A percentile compares a stretch with the other conserved stretches of the same genome.
phyloP scores from a whole-genome alignment of 2,888 invertebrate genomes.

The Eucriotettix oculatus region DNA sequence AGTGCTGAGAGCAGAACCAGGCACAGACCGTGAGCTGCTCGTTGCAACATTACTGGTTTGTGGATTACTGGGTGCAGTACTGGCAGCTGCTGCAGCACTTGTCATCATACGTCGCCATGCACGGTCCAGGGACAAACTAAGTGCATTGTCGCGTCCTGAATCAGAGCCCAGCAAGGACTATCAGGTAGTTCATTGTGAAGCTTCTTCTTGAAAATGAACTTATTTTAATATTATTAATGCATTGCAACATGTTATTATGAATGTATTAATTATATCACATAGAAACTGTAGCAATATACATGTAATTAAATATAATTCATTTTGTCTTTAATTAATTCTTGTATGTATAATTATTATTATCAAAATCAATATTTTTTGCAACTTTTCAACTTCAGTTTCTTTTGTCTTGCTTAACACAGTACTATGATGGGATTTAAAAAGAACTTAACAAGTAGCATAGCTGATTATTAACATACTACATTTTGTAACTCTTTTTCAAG shows the following conservation, averaged over 20 bases:
- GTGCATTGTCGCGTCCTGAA: conserved; percentile 51
- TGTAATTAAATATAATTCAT: too few relatives aligned
- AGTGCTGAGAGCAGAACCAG: conserved; percentile 19
- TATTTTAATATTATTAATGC: not conserved
- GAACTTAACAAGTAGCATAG: too few relatives aligned
- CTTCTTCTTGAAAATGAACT: not conserved
- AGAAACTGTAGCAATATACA: too few relatives aligned
- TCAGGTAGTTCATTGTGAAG: conserved; percentile 37
- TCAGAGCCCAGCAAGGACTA: conserved; percentile 84
- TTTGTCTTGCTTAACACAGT: too few relatives aligned
- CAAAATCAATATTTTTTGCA: too few relatives aligned
- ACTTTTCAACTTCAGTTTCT: too few relatives aligned
- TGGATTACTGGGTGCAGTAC: conserved; percentile 45
- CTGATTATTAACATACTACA: too few relatives aligned
- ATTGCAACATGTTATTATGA: not conserved
- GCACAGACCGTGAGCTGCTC: conserved; percentile 25
- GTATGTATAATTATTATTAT: too few relatives aligned
- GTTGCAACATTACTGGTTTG: conserved; percentile 39
- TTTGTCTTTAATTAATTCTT: too few relatives aligned
- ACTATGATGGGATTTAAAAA: too few relatives aligned
- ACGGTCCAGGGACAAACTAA: conserved; percentile 61
- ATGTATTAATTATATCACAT: too few relatives aligned
- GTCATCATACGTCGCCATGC: conserved; percentile 60
- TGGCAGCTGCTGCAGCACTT: conserved; percentile 42
- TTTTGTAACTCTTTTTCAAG: too few relatives aligned